Conservation (phyloP, 2,797 vertebrate species). For the Botia almorhae region DNA sequence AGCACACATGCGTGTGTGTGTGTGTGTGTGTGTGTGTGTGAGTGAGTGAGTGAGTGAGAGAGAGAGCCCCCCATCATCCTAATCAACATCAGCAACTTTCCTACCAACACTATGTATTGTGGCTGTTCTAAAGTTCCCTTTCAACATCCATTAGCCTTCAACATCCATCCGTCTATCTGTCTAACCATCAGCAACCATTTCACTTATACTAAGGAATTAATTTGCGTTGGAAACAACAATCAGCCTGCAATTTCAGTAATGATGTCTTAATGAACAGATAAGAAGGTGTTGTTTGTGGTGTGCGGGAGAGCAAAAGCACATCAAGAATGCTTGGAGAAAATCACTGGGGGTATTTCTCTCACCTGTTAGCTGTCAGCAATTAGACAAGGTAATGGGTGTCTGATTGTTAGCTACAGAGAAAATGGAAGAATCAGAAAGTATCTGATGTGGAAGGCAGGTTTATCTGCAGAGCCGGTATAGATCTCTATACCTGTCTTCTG, state of each 20-base stretch:
- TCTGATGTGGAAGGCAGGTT: neutral
- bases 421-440: neutral
- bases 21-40: too few relatives aligned
- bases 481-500: neutral
- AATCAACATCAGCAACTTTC: neutral
- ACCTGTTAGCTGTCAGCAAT: conserved; percentile 19
- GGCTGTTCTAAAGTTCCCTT: too few relatives aligned
- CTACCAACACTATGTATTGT: neutral
- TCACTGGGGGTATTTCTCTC: neutral
- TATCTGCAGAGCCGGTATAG: neutral
- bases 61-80: too few relatives aligned
- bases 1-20: conserved; percentile 22
- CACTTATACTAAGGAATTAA: neutral
- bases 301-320: neutral
- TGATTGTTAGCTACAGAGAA: conserved; percentile 7
- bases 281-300: conserved; percentile 5
- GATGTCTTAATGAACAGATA: conserved; percentile 10
- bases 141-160: neutral
- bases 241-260: conserved; percentile 3
- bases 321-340: conserved; percentile 4
- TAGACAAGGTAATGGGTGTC: conserved; percentile 22
- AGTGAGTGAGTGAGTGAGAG: too few relatives aligned
- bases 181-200: neutral
- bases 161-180: neutral
- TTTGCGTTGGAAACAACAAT: neutral